Evolutionary conservation across 2,888 invertebrate species (phyloP).

Genomic region (Eustalomyia histrio): DNA sequence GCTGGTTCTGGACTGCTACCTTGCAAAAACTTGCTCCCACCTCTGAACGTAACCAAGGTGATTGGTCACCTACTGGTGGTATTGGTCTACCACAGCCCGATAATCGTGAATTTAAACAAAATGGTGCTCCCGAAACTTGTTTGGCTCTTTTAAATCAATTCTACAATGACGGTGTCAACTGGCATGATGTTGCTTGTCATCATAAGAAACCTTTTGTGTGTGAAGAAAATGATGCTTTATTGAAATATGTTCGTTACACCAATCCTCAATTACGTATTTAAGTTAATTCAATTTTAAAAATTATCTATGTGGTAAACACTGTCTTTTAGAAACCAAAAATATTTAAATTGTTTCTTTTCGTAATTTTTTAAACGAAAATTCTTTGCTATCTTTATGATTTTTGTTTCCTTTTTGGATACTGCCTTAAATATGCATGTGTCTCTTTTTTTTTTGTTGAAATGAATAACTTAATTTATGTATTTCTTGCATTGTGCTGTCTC

Average conservation of each 20-base stretch:
- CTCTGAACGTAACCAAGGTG: conserved; percentile 89
- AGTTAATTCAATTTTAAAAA: conserved; percentile 60
- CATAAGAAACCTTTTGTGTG: conserved; percentile 93
- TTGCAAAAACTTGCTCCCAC: conserved; percentile 91
- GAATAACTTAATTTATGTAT: conserved; percentile 19
- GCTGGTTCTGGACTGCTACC: conserved; percentile 96
- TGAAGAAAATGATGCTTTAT: conserved; percentile 92
- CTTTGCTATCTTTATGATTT: conserved; percentile 37
- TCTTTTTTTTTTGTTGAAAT: conserved; percentile 25
- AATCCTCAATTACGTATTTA: conserved; percentile 89
- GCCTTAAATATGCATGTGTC: conserved; percentile 1
- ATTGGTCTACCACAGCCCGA: conserved; percentile 93
- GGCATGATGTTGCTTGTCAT: conserved; percentile 95
- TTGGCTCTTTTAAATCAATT: conserved; percentile 92
- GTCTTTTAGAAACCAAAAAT: conserved; percentile 74
- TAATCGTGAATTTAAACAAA: conserved; percentile 89
- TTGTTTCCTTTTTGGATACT: background rate
- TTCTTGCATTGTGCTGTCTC: conserved; percentile 28
- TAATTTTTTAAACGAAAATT: conserved; percentile 16
- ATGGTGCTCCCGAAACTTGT: conserved; percentile 92
- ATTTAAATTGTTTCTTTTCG: conserved; percentile 59
- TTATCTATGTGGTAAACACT: background rate
- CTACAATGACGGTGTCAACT: conserved; percentile 94
- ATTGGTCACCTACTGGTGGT: conserved; percentile 93
- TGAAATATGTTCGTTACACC: conserved; percentile 90